Conservation (phyloP, 2,888 invertebrate genomes). For the Pomacea canaliculata region DNA sequence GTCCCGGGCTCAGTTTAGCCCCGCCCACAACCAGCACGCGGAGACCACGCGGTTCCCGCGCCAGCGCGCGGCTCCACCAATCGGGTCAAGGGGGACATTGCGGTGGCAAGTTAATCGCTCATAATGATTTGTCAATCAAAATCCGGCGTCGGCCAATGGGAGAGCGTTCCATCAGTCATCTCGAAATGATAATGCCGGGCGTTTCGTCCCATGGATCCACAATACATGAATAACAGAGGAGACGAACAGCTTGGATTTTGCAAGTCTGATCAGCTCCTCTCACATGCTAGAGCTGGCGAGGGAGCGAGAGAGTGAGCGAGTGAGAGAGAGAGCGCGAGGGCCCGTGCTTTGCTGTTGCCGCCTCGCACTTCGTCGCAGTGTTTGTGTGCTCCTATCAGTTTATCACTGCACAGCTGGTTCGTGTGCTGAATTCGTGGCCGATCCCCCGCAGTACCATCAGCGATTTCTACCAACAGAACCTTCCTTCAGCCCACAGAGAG, state of each 20-base stretch:
- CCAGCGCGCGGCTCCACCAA: constrained; percentile 18
- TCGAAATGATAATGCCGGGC: constrained; percentile 55
- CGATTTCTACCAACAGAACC: no score
- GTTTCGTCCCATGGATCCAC: constrained; percentile 49
- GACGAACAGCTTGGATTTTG: constrained; percentile 55
- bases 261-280: constrained; percentile 45
- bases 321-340: constrained; percentile 32
- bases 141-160: constrained; percentile 48
- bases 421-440: neutral
- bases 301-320: constrained; percentile 24
- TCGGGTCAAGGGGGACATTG: constrained; percentile 26
- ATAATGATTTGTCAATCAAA: constrained; percentile 61
- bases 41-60: neutral
- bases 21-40: neutral
- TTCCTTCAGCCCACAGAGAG: no score
- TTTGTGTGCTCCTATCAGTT: neutral
- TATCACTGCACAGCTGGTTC: neutral
- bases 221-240: constrained; percentile 76
- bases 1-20: neutral
- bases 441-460: no score
- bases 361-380: neutral
- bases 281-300: constrained; percentile 38
- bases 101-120: constrained; percentile 47
- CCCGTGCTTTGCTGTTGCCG: constrained; percentile 1
- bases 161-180: constrained; percentile 48